Conservation (phyloP, 2,797 vertebrate species). For the Pogonophryne albipinna region DNA sequence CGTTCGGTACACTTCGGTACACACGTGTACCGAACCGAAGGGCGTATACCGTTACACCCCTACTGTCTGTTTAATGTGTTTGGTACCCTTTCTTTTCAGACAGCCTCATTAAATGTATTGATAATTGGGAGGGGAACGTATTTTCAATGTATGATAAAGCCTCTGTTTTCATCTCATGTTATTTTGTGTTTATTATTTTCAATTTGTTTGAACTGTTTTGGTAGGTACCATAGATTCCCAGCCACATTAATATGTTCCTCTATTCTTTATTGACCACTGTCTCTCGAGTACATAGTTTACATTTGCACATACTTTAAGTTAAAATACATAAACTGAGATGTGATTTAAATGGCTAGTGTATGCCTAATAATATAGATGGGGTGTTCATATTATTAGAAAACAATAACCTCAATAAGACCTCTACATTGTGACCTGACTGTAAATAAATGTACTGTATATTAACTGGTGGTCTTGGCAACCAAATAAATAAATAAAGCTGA, state of each 20-base stretch:
- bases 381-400: not conserved
- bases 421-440: not conserved
- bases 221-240: not conserved
- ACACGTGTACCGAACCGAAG: too few species aligned
- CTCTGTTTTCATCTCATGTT: too few species aligned
- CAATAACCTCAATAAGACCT: not conserved
- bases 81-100: too few species aligned
- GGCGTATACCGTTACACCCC: too few species aligned
- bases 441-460: not conserved
- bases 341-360: not conserved
- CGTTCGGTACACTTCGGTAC: too few species aligned
- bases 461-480: not conserved
- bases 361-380: not conserved
- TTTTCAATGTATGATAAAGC: too few species aligned
- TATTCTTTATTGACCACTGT: not conserved
- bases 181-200: too few species aligned
- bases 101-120: too few species aligned
- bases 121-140: too few species aligned
- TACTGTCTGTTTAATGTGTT: too few species aligned
- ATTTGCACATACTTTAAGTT: not conserved
- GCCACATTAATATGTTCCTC: not conserved
- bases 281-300: not conserved
- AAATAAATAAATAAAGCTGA: conserved; percentile 8
- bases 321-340: not conserved
- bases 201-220: not conserved